phyloP scores from a whole-genome alignment of 2,797 vertebrate species.

The Hypotaenidia okinawae region DNA sequence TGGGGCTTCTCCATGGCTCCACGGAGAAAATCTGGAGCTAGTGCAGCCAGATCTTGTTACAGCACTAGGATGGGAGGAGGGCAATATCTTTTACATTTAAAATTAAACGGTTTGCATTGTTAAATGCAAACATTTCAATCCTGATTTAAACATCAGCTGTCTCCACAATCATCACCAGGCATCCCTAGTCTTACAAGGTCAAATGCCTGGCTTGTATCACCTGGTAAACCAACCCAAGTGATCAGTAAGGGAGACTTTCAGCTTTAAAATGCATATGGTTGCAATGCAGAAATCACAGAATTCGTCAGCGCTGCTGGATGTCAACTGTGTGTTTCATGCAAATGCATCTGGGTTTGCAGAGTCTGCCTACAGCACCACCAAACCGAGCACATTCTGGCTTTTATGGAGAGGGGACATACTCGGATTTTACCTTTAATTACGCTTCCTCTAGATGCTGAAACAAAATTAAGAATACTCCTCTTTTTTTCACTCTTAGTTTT shows the following conservation, averaged over 20 bases:
- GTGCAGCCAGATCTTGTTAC: neutral
- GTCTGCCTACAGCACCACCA: neutral
- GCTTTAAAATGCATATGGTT: neutral
- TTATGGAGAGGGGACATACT: neutral
- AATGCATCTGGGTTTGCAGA: neutral
- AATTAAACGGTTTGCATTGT: neutral
- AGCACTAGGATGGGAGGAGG: neutral
- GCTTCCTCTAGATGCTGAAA: neutral
- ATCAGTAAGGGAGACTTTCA: neutral
- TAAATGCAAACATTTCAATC: neutral
- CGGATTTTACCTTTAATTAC: neutral
- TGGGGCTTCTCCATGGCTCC: neutral
- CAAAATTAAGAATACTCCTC: neutral
- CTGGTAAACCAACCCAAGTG: neutral
- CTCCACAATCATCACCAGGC: neutral
- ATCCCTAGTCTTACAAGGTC: neutral
- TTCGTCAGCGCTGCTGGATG: neutral
- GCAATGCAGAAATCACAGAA: neutral
- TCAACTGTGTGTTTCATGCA: neutral
- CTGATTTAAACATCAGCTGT: neutral
- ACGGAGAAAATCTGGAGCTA: neutral
- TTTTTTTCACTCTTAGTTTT: slow-evolving; percentile 86
- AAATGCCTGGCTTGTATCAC: neutral
- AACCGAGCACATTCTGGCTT: neutral
- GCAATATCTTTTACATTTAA: neutral